Evolutionary conservation across 2,113 vertebrate genomes (phyloP).

Genomic region (Tinamus guttatus): DNA sequence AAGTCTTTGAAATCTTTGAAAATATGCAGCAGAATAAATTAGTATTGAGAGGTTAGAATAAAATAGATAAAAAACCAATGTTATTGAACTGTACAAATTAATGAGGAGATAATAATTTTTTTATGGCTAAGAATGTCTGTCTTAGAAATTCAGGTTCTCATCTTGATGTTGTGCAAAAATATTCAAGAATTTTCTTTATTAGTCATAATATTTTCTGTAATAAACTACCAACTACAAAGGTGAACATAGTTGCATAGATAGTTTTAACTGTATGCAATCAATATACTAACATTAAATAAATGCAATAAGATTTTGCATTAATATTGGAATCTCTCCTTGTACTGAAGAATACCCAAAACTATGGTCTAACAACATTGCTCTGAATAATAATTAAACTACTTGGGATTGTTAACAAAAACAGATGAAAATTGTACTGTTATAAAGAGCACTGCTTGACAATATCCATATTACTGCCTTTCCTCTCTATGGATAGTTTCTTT

Average conservation of each 20-base stretch:
- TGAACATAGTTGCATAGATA: not conserved
- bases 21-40: not conserved
- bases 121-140: not conserved
- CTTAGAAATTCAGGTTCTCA: not conserved
- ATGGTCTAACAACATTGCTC: not conserved
- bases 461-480: not conserved
- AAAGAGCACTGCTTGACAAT: not conserved
- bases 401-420: not conserved
- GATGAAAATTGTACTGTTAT: not conserved
- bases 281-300: not conserved
- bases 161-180: not conserved
- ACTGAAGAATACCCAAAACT: not conserved
- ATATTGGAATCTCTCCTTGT: accelerated
- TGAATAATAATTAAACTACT: not conserved
- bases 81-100: not conserved
- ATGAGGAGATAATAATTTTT: not conserved
- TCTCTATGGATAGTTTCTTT: not conserved
- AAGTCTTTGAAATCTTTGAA: not conserved
- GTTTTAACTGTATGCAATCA: not conserved
- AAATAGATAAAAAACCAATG: not conserved
- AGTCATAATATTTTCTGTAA: not conserved
- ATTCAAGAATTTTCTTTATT: not conserved
- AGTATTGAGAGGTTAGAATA: not conserved
- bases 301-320: not conserved
- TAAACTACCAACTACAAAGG: not conserved